Percentiles rank a stretch among this genome's conserved stretches.
These are phyloP conservation scores for Malacoctenus gilli DNA, from an alignment of 2,797 vertebrate species.

Conservation along the genomic window DNA sequence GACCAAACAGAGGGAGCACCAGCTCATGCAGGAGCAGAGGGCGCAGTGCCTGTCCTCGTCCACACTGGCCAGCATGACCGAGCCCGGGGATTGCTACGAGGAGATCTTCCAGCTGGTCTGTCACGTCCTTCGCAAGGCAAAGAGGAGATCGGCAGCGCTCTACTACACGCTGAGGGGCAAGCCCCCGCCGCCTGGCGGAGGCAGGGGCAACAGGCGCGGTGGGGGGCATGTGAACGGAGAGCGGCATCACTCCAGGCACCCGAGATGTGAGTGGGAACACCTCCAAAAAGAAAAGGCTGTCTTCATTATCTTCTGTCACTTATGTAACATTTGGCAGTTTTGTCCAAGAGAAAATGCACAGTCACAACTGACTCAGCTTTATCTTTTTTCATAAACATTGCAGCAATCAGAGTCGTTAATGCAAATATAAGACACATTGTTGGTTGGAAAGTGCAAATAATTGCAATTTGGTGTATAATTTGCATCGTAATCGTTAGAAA, in stretches of 20 bases:
- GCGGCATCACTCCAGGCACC: slow-evolving; percentile 56
- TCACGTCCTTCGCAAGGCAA: slow-evolving; percentile 94
- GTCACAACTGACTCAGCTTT: not conserved
- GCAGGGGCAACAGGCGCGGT: slow-evolving; percentile 52
- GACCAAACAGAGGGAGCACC: slow-evolving; percentile 96
- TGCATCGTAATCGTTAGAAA: no score
- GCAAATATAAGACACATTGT: no score
- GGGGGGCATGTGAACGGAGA: slow-evolving; percentile 67
- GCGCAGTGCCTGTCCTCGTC: slow-evolving; percentile 92
- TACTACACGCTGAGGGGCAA: slow-evolving; percentile 89
- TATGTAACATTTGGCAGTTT: slow-evolving; percentile 23
- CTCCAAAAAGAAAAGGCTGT: slow-evolving; percentile 2
- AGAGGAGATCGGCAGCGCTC: slow-evolving; percentile 88
- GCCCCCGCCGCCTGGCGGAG: slow-evolving; percentile 66
- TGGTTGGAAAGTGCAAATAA: no score
- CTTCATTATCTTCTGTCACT: slow-evolving; percentile 7
- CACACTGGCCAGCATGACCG: slow-evolving; percentile 92
- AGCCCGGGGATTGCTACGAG: slow-evolving; percentile 96
- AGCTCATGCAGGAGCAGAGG: slow-evolving; percentile 97
- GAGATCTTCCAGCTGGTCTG: slow-evolving; percentile 97
- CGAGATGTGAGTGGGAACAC: slow-evolving; percentile 64
- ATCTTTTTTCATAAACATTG: not conserved
- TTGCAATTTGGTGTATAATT: no score
- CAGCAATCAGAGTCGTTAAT: no score
- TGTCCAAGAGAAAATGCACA: not conserved